These are phyloP conservation scores for Dryas iulia DNA, from an alignment of 1,140 invertebrate genomes.

Conservation along the genomic window DNA sequence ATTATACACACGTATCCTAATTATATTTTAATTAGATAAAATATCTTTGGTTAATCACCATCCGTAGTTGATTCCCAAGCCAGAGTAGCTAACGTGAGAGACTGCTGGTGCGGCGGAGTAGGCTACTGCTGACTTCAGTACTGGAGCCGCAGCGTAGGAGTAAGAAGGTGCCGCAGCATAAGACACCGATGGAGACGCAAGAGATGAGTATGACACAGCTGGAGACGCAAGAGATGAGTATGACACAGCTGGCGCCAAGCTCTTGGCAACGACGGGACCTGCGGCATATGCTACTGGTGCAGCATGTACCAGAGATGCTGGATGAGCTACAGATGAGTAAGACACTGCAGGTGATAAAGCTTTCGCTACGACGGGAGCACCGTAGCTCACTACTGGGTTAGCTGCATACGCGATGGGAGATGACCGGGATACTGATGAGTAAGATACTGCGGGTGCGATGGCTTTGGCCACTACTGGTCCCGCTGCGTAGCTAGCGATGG, in stretches of 20 bases:
- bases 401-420: conserved; percentile 30
- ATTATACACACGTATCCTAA: conserved; percentile 15
- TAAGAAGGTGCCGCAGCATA: conserved; percentile 29
- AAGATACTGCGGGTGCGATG: conserved; percentile 26
- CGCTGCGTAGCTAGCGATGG: conserved; percentile 41
- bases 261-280: conserved; percentile 32
- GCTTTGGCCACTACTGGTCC: conserved; percentile 37
- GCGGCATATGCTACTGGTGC: conserved; percentile 27
- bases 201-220: conserved; percentile 30
- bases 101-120: conserved; percentile 32
- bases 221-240: conserved; percentile 32
- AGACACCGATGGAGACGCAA: conserved; percentile 18
- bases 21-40: conserved; percentile 5
- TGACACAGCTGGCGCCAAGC: no score
- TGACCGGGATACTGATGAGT: conserved; percentile 31
- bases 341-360: conserved; percentile 29
- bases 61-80: conserved; percentile 49
- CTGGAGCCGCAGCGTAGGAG: conserved; percentile 35
- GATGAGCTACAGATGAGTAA: conserved; percentile 24
- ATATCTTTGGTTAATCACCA: conserved; percentile 40
- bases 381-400: conserved; percentile 31
- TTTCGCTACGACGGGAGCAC: conserved; percentile 29
- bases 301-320: neutral
- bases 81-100: conserved; percentile 51
- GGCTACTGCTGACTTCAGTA: conserved; percentile 21